These are phyloP conservation scores for Gallirallus australis DNA, from an alignment of 2,797 vertebrate species.

Conservation along the genomic window DNA sequence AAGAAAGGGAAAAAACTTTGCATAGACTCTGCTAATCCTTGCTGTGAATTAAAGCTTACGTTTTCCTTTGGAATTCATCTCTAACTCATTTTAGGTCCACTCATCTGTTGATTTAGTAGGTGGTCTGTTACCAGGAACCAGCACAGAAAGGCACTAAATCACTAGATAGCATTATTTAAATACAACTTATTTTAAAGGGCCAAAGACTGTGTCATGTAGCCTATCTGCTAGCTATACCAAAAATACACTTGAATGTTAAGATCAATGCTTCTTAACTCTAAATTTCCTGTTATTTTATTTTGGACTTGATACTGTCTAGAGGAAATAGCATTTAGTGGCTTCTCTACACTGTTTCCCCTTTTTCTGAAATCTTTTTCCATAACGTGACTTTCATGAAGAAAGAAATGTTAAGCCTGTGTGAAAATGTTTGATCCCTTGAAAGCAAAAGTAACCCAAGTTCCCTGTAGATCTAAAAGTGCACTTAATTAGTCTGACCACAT, in stretches of 20 bases:
- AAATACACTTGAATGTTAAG: neutral
- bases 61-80: neutral
- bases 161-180: neutral
- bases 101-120: neutral
- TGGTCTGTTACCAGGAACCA: neutral
- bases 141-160: neutral
- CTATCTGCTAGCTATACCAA: neutral
- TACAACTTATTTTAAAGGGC: neutral
- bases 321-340: neutral
- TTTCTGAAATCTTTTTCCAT: neutral
- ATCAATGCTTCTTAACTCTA: neutral
- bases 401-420: neutral
- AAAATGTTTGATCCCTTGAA: conserved; percentile 9
- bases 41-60: neutral
- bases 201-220: neutral
- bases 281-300: neutral
- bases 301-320: neutral
- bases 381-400: neutral
- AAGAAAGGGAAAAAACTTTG: neutral
- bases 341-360: neutral
- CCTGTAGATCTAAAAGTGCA: neutral
- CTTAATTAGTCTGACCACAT: neutral
- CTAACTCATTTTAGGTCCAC: neutral
- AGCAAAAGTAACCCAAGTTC: neutral
- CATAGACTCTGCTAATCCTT: neutral